phyloP scores from a whole-genome alignment of 2,888 invertebrate genomes.

The Scaptodrosophila latifasciaeformis region DNA sequence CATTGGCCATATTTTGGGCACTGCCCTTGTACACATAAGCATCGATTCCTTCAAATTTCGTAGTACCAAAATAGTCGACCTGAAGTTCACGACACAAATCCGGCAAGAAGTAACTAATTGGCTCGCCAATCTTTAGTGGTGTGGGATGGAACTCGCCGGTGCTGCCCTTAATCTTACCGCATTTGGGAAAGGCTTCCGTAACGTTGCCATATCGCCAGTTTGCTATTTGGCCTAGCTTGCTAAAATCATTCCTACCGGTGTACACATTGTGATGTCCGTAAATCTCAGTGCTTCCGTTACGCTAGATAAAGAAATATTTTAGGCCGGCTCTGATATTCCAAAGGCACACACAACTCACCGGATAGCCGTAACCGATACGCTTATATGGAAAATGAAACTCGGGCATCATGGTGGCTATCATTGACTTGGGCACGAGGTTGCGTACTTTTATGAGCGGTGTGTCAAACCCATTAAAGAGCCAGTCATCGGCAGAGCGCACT shows the following conservation, averaged over 20 bases:
- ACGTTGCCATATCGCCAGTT: constrained; percentile 83
- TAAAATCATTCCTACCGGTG: constrained; percentile 80
- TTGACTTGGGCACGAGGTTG: constrained; percentile 76
- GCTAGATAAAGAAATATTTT: constrained; percentile 76
- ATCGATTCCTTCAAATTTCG: constrained; percentile 77
- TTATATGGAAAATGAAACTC: constrained; percentile 80
- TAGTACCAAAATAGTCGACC: constrained; percentile 79
- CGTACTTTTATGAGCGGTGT: constrained; percentile 80
- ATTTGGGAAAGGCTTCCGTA: constrained; percentile 77
- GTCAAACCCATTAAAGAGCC: constrained; percentile 87
- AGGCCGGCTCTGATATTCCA: too few relatives aligned
- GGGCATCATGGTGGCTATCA: constrained; percentile 74
- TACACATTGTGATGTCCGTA: constrained; percentile 80
- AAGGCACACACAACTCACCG: constrained; percentile 73
- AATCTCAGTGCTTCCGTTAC: constrained; percentile 80
- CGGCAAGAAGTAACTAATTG: constrained; percentile 81
- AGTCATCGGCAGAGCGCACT: constrained; percentile 80
- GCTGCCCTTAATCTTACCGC: constrained; percentile 81
- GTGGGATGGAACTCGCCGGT: constrained; percentile 87
- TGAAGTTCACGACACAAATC: constrained; percentile 84
- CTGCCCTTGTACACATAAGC: constrained; percentile 82
- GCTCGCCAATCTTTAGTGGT: constrained; percentile 77
- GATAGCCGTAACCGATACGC: constrained; percentile 89
- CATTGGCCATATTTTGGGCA: constrained; percentile 81
- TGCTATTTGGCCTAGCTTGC: constrained; percentile 81